These are phyloP conservation scores for Sesamia inferens DNA, from an alignment of 2,888 invertebrate species.

Conservation along the genomic window DNA sequence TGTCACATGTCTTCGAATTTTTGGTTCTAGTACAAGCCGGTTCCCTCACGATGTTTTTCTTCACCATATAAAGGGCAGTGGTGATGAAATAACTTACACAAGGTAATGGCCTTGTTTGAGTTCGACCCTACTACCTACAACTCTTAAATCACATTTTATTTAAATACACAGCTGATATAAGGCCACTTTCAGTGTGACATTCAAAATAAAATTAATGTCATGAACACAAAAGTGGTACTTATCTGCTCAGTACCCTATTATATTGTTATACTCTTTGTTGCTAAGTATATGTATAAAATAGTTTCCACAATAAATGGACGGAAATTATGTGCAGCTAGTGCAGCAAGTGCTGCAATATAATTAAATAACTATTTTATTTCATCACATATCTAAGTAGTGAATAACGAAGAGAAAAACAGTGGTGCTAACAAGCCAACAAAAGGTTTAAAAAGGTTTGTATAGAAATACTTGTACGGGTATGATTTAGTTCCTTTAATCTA, in stretches of 20 bases:
- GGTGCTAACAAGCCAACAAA: no score
- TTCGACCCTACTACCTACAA: no score
- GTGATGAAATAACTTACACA: no score
- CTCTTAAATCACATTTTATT: no score
- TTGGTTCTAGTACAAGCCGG: no score
- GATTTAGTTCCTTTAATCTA: background rate
- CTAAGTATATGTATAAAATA: background rate
- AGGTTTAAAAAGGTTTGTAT: background rate
- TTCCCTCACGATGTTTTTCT: no score
- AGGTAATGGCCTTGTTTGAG: no score
- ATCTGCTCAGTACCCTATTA: no score
- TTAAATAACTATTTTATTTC: slow-evolving; percentile 3
- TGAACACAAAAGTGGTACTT: background rate
- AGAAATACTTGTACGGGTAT: background rate
- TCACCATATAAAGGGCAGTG: no score
- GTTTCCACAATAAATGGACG: slow-evolving; percentile 8
- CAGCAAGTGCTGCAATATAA: background rate
- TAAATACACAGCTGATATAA: background rate
- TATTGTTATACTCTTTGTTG: no score
- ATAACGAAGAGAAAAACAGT: background rate
- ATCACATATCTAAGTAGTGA: slow-evolving; percentile 12
- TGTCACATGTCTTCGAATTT: no score
- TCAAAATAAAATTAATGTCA: background rate
- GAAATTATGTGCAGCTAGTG: background rate
- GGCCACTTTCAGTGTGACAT: background rate